Conservation (phyloP, 1,140 invertebrate species). For the Spodoptera litura region DNA sequence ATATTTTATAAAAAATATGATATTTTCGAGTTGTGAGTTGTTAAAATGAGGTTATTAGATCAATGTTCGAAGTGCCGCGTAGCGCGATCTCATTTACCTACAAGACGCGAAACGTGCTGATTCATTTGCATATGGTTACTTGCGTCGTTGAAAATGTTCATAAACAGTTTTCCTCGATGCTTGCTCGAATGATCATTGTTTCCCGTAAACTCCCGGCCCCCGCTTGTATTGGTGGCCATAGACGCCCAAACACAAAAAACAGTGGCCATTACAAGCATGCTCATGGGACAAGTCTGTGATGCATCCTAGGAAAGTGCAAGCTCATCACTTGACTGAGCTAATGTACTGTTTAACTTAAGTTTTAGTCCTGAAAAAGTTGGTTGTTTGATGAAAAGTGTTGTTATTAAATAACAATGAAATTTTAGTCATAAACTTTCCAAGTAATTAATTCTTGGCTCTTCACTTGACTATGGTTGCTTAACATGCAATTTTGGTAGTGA, state of each 20-base stretch:
- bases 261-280: not conserved
- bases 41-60: slow-evolving; percentile 82
- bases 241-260: slow-evolving; percentile 1
- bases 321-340: too few relatives aligned
- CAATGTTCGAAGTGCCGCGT: slow-evolving; percentile 81
- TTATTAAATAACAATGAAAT: slow-evolving; percentile 26
- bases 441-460: not conserved
- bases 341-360: not conserved
- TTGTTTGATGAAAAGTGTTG: not conserved
- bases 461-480: not conserved
- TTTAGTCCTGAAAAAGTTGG: not conserved
- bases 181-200: slow-evolving; percentile 16
- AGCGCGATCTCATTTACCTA: slow-evolving; percentile 75
- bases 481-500: slow-evolving; percentile 21
- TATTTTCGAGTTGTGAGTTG: slow-evolving; percentile 49
- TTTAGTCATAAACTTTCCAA: slow-evolving; percentile 12
- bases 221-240: not conserved
- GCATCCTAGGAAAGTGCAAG: too few relatives aligned
- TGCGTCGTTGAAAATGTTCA: slow-evolving; percentile 53
- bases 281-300: too few relatives aligned
- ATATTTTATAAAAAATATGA: slow-evolving; percentile 55
- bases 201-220: slow-evolving; percentile 21
- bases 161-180: slow-evolving; percentile 33
- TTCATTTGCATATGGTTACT: slow-evolving; percentile 82
- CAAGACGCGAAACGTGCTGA: slow-evolving; percentile 75